Percentiles rank a stretch among this genome's conserved stretches.
These are phyloP conservation scores for Ia io DNA, from an alignment of 2,113 vertebrate genomes.

Conservation along the genomic window DNA sequence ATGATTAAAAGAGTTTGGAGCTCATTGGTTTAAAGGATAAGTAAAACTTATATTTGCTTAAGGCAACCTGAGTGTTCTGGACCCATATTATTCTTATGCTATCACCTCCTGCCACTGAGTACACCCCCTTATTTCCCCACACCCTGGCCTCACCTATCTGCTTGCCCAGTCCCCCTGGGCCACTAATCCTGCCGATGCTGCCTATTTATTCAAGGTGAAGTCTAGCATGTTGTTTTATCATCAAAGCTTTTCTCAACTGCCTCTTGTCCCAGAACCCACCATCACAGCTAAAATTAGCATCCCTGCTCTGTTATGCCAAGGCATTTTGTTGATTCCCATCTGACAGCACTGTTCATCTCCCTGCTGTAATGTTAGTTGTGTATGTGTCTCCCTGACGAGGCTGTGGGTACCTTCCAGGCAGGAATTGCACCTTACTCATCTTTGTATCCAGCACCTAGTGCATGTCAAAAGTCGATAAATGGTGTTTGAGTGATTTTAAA, in stretches of 20 bases:
- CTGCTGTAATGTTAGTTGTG: not conserved
- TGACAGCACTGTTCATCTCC: conserved; percentile 21
- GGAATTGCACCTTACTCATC: conserved; percentile 51
- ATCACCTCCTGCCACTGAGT: not conserved
- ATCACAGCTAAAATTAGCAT: conserved; percentile 27
- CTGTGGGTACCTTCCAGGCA: conserved; percentile 49
- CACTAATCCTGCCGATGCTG: not conserved
- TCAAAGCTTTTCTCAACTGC: not conserved
- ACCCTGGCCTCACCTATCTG: too few relatives aligned
- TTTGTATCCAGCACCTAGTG: not conserved
- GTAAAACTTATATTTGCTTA: not conserved
- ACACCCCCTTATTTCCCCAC: not conserved
- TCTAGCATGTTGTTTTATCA: not conserved
- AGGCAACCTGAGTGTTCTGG: not conserved
- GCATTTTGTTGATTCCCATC: not conserved
- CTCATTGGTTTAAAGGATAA: conserved; percentile 4
- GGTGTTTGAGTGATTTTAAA: conserved; percentile 62
- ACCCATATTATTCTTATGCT: not conserved
- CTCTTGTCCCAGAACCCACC: not conserved
- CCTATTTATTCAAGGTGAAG: not conserved
- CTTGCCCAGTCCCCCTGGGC: not conserved
- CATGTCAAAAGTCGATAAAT: conserved; percentile 43
- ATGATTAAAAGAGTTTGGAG: not conserved
- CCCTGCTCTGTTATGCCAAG: not conserved
- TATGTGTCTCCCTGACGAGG: not conserved